Evolutionary conservation across 2,797 vertebrate species (phyloP), one percentile per base, ranked within the genome.

Genomic region (Phrynocephalus forsythii): DNA sequence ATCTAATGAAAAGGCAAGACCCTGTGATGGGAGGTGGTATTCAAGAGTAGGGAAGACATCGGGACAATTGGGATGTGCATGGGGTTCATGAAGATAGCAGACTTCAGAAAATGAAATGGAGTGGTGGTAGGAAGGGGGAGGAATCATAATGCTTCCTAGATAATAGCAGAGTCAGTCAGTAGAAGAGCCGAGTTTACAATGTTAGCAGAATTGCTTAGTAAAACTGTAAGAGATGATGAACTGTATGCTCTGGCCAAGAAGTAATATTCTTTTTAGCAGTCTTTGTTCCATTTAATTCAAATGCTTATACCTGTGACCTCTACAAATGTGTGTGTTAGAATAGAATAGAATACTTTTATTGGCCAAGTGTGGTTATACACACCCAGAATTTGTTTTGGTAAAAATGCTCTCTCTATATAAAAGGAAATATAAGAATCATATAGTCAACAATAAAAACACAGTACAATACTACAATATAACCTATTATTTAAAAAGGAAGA

Each of bases 281-380:
- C 81, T 91, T 86, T 84, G 86, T 52, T 93, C 8, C 84, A 28
- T 48, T 84, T 22, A 84, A 5, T 71, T 81, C 18, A 86, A 44
- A 33, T 56, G 67, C 60, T 86, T 79, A 79, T 79, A 82, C 63
- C 89, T 33, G 48, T 38, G 15, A 16, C 5, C 24, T 6, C 10
- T 75, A n/a, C 33, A 10, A 72, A 50, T 71, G 9, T 1, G 18
- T 87, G 3, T 48, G 63, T 18, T 60, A 84, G n/a, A n/a, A n/a
- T n/a, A n/a, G n/a, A n/a, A n/a, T n/a, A n/a, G n/a, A n/a, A n/a
- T n/a, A n/a, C n/a, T n/a, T n/a, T n/a, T n/a, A n/a, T n/a, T n/a
- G n/a, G n/a, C n/a, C n/a, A n/a, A n/a, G n/a, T n/a, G n/a, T n/a
- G n/a, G n/a, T n/a, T n/a, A n/a, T n/a, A n/a, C n/a, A n/a, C n/a